Conservation (phyloP, 2,888 invertebrate genomes). For the Nymphalis urticae region DNA sequence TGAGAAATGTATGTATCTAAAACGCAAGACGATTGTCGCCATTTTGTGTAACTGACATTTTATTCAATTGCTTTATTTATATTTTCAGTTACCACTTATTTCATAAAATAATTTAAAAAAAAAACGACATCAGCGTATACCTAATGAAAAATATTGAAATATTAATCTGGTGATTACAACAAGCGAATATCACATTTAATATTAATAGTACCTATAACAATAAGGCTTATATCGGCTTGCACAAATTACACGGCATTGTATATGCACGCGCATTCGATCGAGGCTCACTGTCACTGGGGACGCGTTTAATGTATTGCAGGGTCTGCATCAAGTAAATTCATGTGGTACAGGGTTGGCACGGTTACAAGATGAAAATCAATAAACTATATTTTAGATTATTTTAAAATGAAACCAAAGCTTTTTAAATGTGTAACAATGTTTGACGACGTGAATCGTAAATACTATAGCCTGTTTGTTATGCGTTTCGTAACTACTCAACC, state of each 20-base stretch:
- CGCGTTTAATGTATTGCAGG: constrained; percentile 58
- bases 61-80: no score
- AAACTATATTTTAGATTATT: background rate
- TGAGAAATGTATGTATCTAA: no score
- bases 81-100: no score
- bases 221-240: constrained; percentile 24
- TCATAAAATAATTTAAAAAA: no score
- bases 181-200: constrained; percentile 2
- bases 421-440: no score
- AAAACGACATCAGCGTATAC: no score
- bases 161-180: background rate
- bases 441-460: no score
- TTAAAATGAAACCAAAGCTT: background rate
- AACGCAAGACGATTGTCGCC: no score
- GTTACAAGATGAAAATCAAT: background rate
- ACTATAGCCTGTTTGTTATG: no score
- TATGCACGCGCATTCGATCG: constrained; percentile 45
- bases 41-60: no score
- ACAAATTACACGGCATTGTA: constrained; percentile 25
- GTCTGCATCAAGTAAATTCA: constrained; percentile 54
- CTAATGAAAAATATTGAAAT: background rate
- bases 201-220: constrained; percentile 4
- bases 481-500: no score
- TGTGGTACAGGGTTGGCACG: constrained; percentile 33
- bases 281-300: constrained; percentile 55